These are phyloP conservation scores for Halichondria panicea DNA, from an alignment of 37 sponge, comb jelly and placozoan species.

Conservation along the genomic window DNA sequence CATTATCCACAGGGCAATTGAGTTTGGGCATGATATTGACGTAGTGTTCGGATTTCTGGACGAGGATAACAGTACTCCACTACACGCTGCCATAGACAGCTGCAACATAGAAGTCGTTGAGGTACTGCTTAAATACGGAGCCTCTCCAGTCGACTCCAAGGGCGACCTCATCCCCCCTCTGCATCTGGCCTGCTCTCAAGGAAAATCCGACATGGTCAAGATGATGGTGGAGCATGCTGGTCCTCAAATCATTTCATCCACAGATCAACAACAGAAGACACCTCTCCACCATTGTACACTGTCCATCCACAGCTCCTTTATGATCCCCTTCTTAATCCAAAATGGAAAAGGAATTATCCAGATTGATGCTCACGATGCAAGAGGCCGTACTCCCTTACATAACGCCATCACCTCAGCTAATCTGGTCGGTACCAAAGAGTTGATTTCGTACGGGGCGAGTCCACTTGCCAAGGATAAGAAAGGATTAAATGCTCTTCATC, in stretches of 20 bases:
- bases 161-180: conserved; percentile 67
- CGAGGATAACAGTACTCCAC: conserved; percentile 86
- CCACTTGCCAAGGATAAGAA: conserved; percentile 24
- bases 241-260: conserved; percentile 9
- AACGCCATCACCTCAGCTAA: conserved; percentile 49
- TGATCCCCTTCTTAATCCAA: conserved; percentile 47
- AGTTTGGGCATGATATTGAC: conserved; percentile 64
- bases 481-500: conserved; percentile 57
- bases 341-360: conserved; percentile 53
- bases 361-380: conserved; percentile 38
- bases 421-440: conserved; percentile 15
- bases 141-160: conserved; percentile 33
- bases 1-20: conserved; percentile 38
- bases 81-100: conserved; percentile 85
- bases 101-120: conserved; percentile 71
- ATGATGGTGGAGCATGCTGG: conserved; percentile 33
- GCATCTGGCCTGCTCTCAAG: conserved; percentile 73
- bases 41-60: conserved; percentile 56
- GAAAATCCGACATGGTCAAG: conserved; percentile 54
- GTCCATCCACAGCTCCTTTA: conserved; percentile 16
- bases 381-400: conserved; percentile 69
- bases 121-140: conserved; percentile 73
- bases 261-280: conserved; percentile 36
- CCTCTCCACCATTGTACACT: conserved; percentile 55
- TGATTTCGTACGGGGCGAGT: conserved; percentile 53